Percentiles rank a stretch among this genome's conserved stretches.
These are phyloP conservation scores for Calameuta pallipes DNA, from an alignment of 2,888 invertebrate species.

Conservation along the genomic window DNA sequence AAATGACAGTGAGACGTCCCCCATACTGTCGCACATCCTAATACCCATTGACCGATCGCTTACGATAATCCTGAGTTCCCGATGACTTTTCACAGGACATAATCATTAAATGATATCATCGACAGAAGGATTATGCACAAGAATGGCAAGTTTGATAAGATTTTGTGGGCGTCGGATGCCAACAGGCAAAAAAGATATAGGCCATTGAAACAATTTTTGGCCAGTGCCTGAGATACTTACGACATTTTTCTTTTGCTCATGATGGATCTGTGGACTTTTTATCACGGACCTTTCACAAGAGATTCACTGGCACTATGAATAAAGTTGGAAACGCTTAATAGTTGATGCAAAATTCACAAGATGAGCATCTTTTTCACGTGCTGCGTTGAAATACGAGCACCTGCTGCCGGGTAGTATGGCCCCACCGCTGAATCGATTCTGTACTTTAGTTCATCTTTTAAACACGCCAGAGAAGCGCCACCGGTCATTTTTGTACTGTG, in stretches of 20 bases:
- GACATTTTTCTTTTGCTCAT: conserved; percentile 66
- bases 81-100: background rate
- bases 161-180: conserved; percentile 9
- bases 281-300: background rate
- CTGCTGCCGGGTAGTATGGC: conserved; percentile 23
- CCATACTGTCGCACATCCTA: background rate
- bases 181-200: background rate
- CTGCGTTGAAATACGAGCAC: conserved; percentile 5
- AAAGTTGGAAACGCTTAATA: background rate
- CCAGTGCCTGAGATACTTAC: conserved; percentile 51
- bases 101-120: background rate
- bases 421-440: conserved; percentile 46
- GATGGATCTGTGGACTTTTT: conserved; percentile 2
- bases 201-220: background rate
- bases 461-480: background rate
- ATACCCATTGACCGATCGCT: background rate
- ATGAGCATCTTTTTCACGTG: background rate
- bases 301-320: background rate
- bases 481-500: background rate
- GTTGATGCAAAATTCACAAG: background rate
- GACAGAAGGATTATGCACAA: background rate
- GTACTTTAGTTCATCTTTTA: conserved; percentile 50
- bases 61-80: background rate
- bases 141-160: conserved; percentile 11
- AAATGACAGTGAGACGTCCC: background rate